Base-by-base conservation (phyloP, 2,113 vertebrate genomes). In the Stigmatopora nigra region DNA sequence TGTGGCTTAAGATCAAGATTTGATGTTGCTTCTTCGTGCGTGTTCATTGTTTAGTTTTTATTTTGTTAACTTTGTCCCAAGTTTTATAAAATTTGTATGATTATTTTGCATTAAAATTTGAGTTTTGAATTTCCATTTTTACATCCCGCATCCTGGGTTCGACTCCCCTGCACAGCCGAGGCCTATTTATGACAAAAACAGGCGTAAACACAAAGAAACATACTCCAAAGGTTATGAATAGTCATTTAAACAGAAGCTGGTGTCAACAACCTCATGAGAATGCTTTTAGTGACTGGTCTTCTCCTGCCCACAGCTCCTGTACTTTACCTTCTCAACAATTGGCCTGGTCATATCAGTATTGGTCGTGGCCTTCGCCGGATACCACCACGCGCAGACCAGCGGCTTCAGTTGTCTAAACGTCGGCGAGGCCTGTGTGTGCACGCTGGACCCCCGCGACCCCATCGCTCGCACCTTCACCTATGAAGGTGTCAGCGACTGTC, bases 381-480 rank as follows among this genome's bases (percentile, higher is more conserved):
- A 97, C 77, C 94, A 93, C 79, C 91, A 93, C 14, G 52, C 86
- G 0, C 93, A 93, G 87, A 85, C 93, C 63, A 80, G 72, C 0
- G 82, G 71, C 72, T 89, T 95, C 57, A 91, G 61, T 72, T 99
- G 97, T 0, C 7, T 48, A 44, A 64, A 71, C 57, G 36, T 25
- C 5, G 7, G 49, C 0, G 73, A 64, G 0, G 82, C 89, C 76
- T 99, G 96, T 63, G 68, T 83, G 22, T 99, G 97, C 89, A 92
- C 73, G 1, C 76, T 93, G 86, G 90, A 96, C 53, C 75, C 81
- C 0, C 62, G 62, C 0, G 96, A 98, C 79, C 93, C 93, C 0
- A 92, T 99, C 0, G 83, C 94, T 36, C 92, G 95, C 67, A 92
- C 87, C 80, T 94, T 99, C 65, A 45, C 82, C 68, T 99, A 96